Evolutionary conservation across 1,140 invertebrate genomes (phyloP), one percentile per base, ranked within the genome.

Genomic region (Diabrotica virgifera): DNA sequence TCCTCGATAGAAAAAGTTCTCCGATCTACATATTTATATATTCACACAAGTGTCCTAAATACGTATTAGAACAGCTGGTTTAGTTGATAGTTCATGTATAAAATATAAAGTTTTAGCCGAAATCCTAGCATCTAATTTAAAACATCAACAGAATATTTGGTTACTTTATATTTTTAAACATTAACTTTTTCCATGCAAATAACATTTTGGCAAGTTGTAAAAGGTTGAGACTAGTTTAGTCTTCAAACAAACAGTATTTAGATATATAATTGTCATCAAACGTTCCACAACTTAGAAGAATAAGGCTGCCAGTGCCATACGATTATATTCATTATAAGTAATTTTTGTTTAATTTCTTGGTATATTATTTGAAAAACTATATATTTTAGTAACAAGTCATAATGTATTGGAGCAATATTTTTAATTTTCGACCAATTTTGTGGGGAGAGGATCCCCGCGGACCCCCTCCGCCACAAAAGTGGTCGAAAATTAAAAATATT

Each of bases 141-240:
- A 75, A 72, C 71, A 73, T 71, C 70, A 73, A 73, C 71, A 66
- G 63, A 73, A 70, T 62, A 54, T 24, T 24, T 68, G 35, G 62
- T 59, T 67, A 63, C 67, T 67, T 68, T 67, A 63, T 69, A 61
- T 72, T 70, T 72, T 71, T 65, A 61, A 73, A 75, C 73, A 74
- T 67, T 73, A 68, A 74, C 58, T 72, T 68, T 51, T 62, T 66
- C 53, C 70, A 71, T 71, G 68, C 70, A 71, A 64, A 69, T 66
- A 66, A 69, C 64, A 66, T 53, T 67, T 69, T 69, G 67, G 64
- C 64, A 66, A 69, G 67, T 66, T 63, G 67, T 69, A 59, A 64
- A 61, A 64, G 52, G 66, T 68, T 60, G 66, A 68, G 66, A 64
- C 58, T 24, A 55, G 55, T 13, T 54, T 12, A 53, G 62, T 63